Evolutionary conservation across 1,140 invertebrate genomes (phyloP), one percentile per base, ranked within the genome.

Genomic region (Caenorhabditis inopinata): DNA sequence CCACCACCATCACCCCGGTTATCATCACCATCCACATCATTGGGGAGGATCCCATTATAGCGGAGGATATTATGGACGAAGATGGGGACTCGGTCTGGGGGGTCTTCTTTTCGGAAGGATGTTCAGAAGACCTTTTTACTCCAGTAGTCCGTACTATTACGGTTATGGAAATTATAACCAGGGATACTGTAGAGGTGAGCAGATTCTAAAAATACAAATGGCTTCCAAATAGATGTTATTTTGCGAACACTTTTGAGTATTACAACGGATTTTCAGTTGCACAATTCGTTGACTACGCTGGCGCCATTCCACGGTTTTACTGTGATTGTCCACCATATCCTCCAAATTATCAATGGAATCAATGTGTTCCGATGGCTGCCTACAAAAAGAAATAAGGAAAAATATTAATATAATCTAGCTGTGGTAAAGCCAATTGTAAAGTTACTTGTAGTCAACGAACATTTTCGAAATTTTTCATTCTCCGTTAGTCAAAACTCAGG

Each of bases 341-440:
- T 11, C 58, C 58, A 38, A 68, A 42, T 38, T 68, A 68, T 42
- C 58, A 68, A 68, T 68, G 58, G 58, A 38, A 68, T 68, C 58
- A 68, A 7, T 68, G 58, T 29, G 38, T n/a, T 21, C 58, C 58
- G 12, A 68, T 38, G 58, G 38, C 38, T 42, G 38, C 38, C 38
- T 42, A 42, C 14, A 14, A 14, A 42, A 42, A 42, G 38, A 42
- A 42, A 42, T 42, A 42, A 42, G 5, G 5, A 7, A 42, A 42
- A 14, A 42, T 5, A n/a, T n/a, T n/a, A n/a, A n/a, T n/a, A n/a
- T n/a, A n/a, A n/a, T n/a, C n/a, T n/a, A n/a, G n/a, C n/a, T n/a
- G n/a, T n/a, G n/a, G n/a, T n/a, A n/a, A n/a, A n/a, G n/a, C n/a
- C n/a, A n/a, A n/a, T n/a, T n/a, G n/a, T n/a, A n/a, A n/a, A n/a